phyloP scores from a whole-genome alignment of 2,888 invertebrate species.

The Drosophila prostipennis region DNA sequence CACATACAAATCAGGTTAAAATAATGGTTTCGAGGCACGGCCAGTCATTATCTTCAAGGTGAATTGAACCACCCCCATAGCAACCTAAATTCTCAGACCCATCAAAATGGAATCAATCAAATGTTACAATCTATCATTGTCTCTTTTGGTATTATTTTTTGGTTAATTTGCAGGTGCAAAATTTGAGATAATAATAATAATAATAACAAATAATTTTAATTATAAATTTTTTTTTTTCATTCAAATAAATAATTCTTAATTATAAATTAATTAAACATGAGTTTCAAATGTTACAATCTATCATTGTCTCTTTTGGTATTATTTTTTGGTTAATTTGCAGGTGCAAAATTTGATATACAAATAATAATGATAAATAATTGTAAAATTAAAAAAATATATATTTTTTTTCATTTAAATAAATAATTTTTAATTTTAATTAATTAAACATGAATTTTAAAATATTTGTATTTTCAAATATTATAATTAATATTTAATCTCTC shows the following conservation, averaged over 20 bases:
- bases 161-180: not conserved
- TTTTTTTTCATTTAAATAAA: not conserved
- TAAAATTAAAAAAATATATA: too few relatives aligned
- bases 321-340: not conserved
- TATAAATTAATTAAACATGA: too few relatives aligned
- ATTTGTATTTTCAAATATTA: too few relatives aligned
- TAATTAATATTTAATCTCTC: too few relatives aligned
- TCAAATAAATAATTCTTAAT: too few relatives aligned
- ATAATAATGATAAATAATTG: too few relatives aligned
- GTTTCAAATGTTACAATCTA: not conserved
- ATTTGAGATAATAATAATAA: too few relatives aligned
- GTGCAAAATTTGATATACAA: not conserved
- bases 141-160: not conserved
- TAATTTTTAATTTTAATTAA: too few relatives aligned
- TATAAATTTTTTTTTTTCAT: too few relatives aligned
- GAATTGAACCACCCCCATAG: not conserved
- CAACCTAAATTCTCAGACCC: not conserved
- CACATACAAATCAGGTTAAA: slow-evolving; percentile 11
- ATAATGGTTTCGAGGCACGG: not conserved
- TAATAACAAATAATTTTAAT: too few relatives aligned
- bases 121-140: not conserved
- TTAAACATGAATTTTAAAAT: too few relatives aligned
- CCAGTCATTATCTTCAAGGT: slow-evolving; percentile 1
- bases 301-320: not conserved
- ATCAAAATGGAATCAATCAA: not conserved